Conservation (phyloP, 2,797 vertebrate species). For the Helostoma temminkii region DNA sequence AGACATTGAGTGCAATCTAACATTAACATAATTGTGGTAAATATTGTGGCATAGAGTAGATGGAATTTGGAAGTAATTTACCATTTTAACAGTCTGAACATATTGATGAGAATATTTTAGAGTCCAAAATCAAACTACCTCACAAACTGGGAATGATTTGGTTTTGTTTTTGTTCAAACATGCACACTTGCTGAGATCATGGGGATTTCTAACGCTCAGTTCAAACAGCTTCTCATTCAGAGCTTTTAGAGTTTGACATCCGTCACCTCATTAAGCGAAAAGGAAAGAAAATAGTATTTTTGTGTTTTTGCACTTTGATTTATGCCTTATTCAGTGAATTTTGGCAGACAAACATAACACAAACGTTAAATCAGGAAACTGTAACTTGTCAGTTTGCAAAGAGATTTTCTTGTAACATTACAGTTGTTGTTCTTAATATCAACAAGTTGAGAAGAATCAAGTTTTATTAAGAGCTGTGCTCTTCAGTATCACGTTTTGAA, state of each 20-base stretch:
- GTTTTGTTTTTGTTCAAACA: neutral
- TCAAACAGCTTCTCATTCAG: neutral
- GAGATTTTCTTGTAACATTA: neutral
- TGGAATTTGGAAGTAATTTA: constrained; percentile 18
- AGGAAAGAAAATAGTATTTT: neutral
- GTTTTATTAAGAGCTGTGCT: too few species aligned
- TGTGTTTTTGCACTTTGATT: constrained; percentile 68
- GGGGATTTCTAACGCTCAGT: neutral
- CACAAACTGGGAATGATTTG: constrained; percentile 38
- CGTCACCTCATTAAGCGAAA: neutral
- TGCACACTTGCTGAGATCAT: neutral
- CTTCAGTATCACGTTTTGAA: too few species aligned
- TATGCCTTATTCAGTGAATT: constrained; percentile 63
- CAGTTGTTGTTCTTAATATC: too few species aligned
- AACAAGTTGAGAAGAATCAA: too few species aligned
- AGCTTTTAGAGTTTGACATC: neutral
- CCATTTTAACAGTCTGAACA: constrained; percentile 14
- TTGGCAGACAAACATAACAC: neutral
- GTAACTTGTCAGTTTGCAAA: neutral
- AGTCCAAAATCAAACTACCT: constrained; percentile 65
- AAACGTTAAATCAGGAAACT: constrained; percentile 11
- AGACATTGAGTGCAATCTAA: constrained; percentile 27
- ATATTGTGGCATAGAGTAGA: constrained; percentile 13
- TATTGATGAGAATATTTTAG: constrained; percentile 11
- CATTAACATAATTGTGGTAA: neutral